Evolutionary conservation across 2,797 vertebrate species (phyloP).

Genomic region (Carduelis carduelis): DNA sequence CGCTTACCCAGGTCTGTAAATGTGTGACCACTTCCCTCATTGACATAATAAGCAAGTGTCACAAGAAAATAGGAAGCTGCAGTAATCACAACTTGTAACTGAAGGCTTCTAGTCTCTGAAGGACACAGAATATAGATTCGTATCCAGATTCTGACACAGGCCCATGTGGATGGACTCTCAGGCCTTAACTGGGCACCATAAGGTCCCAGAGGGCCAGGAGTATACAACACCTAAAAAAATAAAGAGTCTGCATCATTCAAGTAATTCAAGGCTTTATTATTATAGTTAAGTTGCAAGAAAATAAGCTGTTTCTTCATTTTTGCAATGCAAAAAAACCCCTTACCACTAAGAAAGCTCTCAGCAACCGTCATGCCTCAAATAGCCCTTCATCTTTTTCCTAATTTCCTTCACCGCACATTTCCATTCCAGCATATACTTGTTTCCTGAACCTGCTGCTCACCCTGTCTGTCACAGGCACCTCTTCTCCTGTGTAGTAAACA

Average conservation of each 20-base stretch:
- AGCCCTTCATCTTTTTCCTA: background rate
- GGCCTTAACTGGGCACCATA: background rate
- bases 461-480: background rate
- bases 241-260: background rate
- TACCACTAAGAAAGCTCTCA: background rate
- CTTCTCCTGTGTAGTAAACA: background rate
- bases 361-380: background rate
- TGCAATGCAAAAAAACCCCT: background rate
- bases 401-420: background rate
- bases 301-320: background rate
- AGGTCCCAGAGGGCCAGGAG: background rate
- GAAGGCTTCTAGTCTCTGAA: background rate
- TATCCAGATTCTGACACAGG: background rate
- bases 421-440: background rate
- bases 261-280: background rate
- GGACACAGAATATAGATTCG: background rate
- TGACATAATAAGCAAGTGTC: background rate
- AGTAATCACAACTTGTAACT: background rate
- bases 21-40: rapidly evolving
- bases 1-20: rapidly evolving
- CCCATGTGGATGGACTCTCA: background rate
- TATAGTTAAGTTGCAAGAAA: background rate
- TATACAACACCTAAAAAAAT: background rate
- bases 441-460: background rate
- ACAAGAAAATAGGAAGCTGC: background rate